Base-by-base conservation (phyloP, 2,888 invertebrate genomes). In the Omphaloscelis lunosa region DNA sequence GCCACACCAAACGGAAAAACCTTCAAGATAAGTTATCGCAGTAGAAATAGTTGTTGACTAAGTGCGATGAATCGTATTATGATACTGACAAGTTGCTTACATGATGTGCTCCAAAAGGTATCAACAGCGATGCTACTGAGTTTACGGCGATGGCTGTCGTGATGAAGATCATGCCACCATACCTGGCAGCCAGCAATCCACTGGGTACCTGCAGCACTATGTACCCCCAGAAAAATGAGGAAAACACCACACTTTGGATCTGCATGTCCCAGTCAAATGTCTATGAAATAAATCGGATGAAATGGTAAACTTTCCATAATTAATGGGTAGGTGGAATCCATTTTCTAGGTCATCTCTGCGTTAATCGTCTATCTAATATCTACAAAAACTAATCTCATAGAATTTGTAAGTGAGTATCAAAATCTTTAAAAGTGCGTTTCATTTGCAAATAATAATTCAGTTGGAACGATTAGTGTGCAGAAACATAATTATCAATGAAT, bases 111-210 rank as follows among this genome's bases (percentile, higher is more conserved):
- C 75, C 75, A 58, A 51, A 45, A 27, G 80, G 80, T 70, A 70
- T 75, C 7, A 70, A 8, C 2, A 79, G 48, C 4, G 80, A 75
- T 9, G 79, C 23, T 23, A 41, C 59, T 4, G 80, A 70, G 15
- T 93, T 89, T 1, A 91, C 76, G 0, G 78, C 84, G 2, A 92
- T 80, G 34, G 89, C 80, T 17, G 88, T 80, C 1, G 96, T 92
- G 39, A 97, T 88, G 9, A 98, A 94, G 27, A 97, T 92, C 87
- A 97, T 97, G 9, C 98, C 98, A 6, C 98, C 98, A 90, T 97
- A 97, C 65, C 95, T 96, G 79, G 97, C 97, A 0, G 98, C 98
- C 82, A 98, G 90, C 82, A 97, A 96, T 0, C 98, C 98, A 0
- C 97, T 97, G 0, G 97, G 97, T 12, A 97, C 92, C 91, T 98